Percentiles rank a stretch among this genome's conserved stretches.
Evolutionary conservation across 2,888 invertebrate genomes (phyloP).

Genomic region (Pristionchus maxplancki): DNA sequence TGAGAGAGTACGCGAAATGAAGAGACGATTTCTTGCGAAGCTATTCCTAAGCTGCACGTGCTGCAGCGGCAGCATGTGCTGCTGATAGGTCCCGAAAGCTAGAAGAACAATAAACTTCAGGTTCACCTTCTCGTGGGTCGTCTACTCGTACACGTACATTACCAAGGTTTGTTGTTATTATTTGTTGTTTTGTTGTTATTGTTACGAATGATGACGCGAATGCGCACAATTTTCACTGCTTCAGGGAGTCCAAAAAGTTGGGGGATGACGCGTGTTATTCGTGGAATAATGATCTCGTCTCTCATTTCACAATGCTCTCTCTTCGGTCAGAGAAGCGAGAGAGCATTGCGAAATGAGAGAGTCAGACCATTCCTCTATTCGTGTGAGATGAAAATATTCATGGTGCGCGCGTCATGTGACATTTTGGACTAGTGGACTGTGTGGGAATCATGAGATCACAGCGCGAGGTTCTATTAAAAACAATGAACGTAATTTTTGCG

Average conservation of each 20-base stretch:
- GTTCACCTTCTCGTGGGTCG: conserved; percentile 1
- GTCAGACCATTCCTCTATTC: too few relatives aligned
- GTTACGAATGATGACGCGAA: too few relatives aligned
- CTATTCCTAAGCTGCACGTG: background rate
- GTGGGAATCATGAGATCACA: background rate
- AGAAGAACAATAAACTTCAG: background rate
- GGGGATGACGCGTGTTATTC: background rate
- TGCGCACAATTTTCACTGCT: too few relatives aligned
- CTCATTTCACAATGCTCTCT: too few relatives aligned
- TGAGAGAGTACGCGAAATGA: background rate
- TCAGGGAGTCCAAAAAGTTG: background rate
- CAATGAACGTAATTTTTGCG: too few relatives aligned
- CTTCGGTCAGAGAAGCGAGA: too few relatives aligned
- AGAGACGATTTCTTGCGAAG: too few relatives aligned
- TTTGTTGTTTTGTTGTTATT: background rate
- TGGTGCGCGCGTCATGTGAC: background rate
- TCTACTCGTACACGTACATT: conserved; percentile 2
- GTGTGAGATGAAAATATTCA: background rate
- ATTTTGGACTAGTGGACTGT: background rate
- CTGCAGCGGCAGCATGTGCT: background rate
- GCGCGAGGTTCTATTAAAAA: too few relatives aligned
- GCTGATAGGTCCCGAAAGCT: background rate
- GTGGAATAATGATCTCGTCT: too few relatives aligned
- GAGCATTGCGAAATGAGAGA: too few relatives aligned
- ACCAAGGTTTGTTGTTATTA: background rate